Base-by-base conservation (phyloP, 2,113 vertebrate species). In the Gallinago jamesoni region DNA sequence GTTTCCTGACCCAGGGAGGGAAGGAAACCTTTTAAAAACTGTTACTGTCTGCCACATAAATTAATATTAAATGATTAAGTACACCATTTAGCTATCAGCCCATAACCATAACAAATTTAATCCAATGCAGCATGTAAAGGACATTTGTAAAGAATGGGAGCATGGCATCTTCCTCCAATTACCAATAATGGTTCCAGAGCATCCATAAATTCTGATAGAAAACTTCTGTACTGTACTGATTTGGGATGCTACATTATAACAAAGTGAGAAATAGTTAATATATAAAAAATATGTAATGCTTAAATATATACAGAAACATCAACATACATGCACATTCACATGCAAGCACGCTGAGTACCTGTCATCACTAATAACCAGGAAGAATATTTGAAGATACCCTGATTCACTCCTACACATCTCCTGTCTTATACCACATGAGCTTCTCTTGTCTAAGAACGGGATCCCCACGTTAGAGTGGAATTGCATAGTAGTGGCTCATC, bases 371-470 rank as follows among this genome's bases (percentile, higher is more conserved):
- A 59, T 63, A 79, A 12, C 16, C 12, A 15, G 15, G 28, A 84
- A 78, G 27, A 87, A 31, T 48, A 80, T 69, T 86, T 77, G 27
- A 60, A 48, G 84, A 89, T 22, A 35, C 1, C 5, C 39, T 45
- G 19, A 55, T 59, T 69, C 2, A 5, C 11, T 52, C 12, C 27
- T 68, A 27, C 14, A 4, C 6, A 4, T 43, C 30, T 74, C 50
- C 41, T 1, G 1, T 20, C 37, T 57, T 41, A 30, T 2, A 22
- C 2, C 21, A 14, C 9, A 16, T 14, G 16, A n/a, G 5, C 2
- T 87, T 79, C 56, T 78, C 31, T 48, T 52, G 24, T 39, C 47
- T 41, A 35, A 53, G 39, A 7, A 20, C 21, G 9, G 25, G 60
- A 41, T 7, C 4, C 14, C 10, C 3, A 9, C 3, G 10, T 14